These are phyloP conservation scores for Vespertilio murinus DNA, from an alignment of 2,797 vertebrate genomes.

Conservation along the genomic window DNA sequence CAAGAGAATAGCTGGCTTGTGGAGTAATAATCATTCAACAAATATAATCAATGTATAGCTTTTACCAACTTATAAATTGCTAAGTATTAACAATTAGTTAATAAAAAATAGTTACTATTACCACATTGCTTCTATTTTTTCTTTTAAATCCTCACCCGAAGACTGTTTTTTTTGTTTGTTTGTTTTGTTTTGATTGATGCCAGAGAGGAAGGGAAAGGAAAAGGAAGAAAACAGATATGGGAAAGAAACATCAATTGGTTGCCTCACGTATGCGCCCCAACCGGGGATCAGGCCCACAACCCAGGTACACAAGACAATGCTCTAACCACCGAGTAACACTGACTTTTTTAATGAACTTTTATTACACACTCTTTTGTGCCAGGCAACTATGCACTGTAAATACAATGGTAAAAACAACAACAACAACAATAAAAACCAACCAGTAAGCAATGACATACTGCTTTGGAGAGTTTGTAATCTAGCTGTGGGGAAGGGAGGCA, in stretches of 20 bases:
- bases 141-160: neutral
- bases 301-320: neutral
- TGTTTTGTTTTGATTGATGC: neutral
- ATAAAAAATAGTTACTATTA: slow-evolving; percentile 32
- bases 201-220: neutral
- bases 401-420: neutral
- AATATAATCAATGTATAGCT: slow-evolving; percentile 24
- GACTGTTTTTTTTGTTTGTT: neutral
- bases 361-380: slow-evolving; percentile 31
- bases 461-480: neutral
- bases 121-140: slow-evolving; percentile 25
- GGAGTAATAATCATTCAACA: slow-evolving; percentile 15
- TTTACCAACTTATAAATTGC: slow-evolving; percentile 11
- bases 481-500: neutral
- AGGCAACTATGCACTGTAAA: slow-evolving; percentile 13
- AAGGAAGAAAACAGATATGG: neutral
- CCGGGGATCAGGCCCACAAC: neutral
- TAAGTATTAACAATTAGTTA: slow-evolving; percentile 44
- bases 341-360: slow-evolving; percentile 47
- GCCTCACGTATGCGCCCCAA: neutral
- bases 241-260: neutral
- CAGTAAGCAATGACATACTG: slow-evolving; percentile 34
- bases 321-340: neutral
- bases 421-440: neutral
- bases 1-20: slow-evolving; percentile 23